Percentiles rank a stretch among this genome's conserved stretches.
Evolutionary conservation across 2,888 invertebrate genomes (phyloP).

Genomic region (Metopia argyrocephala): DNA sequence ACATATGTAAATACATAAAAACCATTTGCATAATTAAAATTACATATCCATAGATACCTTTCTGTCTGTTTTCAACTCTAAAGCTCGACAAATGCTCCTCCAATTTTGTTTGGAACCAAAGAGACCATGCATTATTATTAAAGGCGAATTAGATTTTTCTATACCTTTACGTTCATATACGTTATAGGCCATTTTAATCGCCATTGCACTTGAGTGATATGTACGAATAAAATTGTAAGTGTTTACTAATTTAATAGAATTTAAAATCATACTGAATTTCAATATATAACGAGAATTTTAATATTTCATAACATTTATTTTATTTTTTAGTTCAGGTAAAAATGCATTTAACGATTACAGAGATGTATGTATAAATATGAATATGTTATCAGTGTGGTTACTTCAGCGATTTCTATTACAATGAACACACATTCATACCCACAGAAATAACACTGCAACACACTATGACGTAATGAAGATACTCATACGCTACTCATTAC

Average conservation of each 20-base stretch:
- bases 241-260: background rate
- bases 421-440: too few species aligned
- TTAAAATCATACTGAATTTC: background rate
- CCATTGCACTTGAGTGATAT: slow-evolving; percentile 64
- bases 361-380: too few species aligned
- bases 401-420: too few species aligned
- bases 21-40: background rate
- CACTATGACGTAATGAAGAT: too few species aligned
- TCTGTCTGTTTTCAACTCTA: slow-evolving; percentile 80
- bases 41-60: slow-evolving; percentile 79
- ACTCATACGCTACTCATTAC: too few species aligned
- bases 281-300: background rate
- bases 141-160: slow-evolving; percentile 79
- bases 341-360: too few species aligned
- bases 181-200: slow-evolving; percentile 84
- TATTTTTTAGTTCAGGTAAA: too few species aligned
- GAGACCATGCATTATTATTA: slow-evolving; percentile 92
- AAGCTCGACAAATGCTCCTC: slow-evolving; percentile 87
- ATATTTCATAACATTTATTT: background rate
- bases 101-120: slow-evolving; percentile 93
- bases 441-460: too few species aligned
- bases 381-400: too few species aligned
- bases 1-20: background rate
- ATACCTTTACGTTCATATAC: slow-evolving; percentile 81
- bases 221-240: slow-evolving; percentile 2